Base-by-base conservation (phyloP, 2,888 invertebrate species). In the Idaea aversata region DNA sequence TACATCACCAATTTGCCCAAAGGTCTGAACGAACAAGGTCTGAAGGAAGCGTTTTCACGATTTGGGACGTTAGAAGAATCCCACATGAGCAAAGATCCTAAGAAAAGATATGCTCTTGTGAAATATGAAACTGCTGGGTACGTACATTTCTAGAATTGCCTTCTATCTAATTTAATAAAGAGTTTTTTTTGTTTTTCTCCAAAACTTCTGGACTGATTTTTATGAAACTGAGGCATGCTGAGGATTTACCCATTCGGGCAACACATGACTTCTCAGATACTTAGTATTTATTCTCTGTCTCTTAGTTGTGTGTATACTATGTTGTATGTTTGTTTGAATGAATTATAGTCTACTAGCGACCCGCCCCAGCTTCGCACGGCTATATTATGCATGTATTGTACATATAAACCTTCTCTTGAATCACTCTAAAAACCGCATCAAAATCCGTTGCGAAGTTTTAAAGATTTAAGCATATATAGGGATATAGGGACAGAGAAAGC, bases 1-100 rank as follows among this genome's bases (percentile, higher is more conserved):
- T 91, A 92, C 68, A 76, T 92, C 1, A 87, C 78, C 0, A 90
- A 86, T 61, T 77, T 92, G 36, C 88, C 90, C 0, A 73, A 72
- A n/a, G 84, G 71, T 0, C 69, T 92, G 0, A 90, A 76, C 13
- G 81, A 85, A 0, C 85, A 87, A 0, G 92, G 91, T 0, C 73
- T 92, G 0, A 61, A 74, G 0, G 69, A 83, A 0, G 82, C 82
- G 0, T 91, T 92, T 67, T 69, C 79, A 0, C 88, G 87, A 70
- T 91, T 78, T 63, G 92, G 92, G 0, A 75, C 76, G 0, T 63
- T 90, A 0, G 10, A 59, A 0, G 79, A 82, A 7, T 62, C 75
- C 0, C 77, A 64, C 59, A 25, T 88, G 0, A 88, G 83, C 70
- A 72, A 34, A 15, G 85, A 90, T 15, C 84, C 83, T 0, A 7